These are phyloP conservation scores for Semaprochilodus insignis DNA, from an alignment of 2,797 vertebrate genomes.

Conservation along the genomic window DNA sequence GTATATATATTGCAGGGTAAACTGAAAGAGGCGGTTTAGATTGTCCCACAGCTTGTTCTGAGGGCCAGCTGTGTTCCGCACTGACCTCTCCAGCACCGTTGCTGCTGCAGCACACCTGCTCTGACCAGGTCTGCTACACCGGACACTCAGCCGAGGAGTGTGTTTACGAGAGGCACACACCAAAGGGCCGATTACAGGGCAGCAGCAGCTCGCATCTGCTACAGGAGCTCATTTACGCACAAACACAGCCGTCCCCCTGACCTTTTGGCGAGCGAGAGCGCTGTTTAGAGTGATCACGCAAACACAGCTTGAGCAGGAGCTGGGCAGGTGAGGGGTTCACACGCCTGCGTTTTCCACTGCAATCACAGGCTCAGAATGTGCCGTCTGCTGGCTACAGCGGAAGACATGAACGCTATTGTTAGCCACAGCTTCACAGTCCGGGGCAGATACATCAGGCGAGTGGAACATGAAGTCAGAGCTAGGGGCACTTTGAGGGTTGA, in stretches of 20 bases:
- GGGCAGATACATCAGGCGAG: constrained; percentile 8
- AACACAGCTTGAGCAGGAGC: constrained; percentile 47
- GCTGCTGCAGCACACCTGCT: constrained; percentile 73
- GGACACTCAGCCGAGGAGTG: constrained; percentile 35
- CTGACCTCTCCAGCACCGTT: not conserved
- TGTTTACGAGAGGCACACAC: constrained; percentile 62
- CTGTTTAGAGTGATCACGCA: constrained; percentile 66
- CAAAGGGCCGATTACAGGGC: constrained; percentile 79
- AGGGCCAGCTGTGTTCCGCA: constrained; percentile 38
- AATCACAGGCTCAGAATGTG: too few species aligned
- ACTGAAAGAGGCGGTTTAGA: constrained; percentile 26
- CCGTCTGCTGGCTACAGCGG: constrained; percentile 46
- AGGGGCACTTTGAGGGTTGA: not conserved
- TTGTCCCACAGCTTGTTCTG: constrained; percentile 28
- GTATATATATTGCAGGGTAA: constrained; percentile 14
- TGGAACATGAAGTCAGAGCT: not conserved
- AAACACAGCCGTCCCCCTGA: constrained; percentile 76
- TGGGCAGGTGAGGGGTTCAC: constrained; percentile 63
- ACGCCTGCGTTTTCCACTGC: constrained; percentile 38
- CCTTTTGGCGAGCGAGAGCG: constrained; percentile 65
- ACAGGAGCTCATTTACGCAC: constrained; percentile 76
- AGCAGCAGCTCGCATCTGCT: constrained; percentile 74
- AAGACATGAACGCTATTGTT: constrained; percentile 28
- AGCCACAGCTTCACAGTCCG: not conserved
- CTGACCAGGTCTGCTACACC: constrained; percentile 68